Base-by-base conservation (phyloP, 2,113 vertebrate genomes). In the Amphiprion ocellaris region DNA sequence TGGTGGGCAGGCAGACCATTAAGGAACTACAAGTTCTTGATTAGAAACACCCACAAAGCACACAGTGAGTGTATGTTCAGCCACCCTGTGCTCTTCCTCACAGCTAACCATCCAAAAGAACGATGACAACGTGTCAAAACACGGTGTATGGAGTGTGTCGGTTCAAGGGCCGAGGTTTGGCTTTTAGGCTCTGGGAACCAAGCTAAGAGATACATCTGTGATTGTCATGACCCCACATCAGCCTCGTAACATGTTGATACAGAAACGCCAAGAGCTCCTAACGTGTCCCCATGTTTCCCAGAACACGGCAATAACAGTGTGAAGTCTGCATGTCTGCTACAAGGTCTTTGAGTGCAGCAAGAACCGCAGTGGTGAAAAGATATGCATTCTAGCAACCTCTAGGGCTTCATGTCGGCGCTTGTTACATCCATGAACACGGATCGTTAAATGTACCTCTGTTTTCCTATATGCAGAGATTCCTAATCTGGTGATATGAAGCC, bases 111-210 rank as follows among this genome's bases (percentile, higher is more conserved):
- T 70, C 47, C 11, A 17, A 62, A 68, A 74, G 37, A 33, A 41
- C 9, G 66, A 75, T 60, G 87, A 86, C 86, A 86, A 17, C 2
- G 19, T 89, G 89, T 92, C 91, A 82, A 87, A 93, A 92, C 86
- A 93, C 2, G 30, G 62, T 30, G 53, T 61, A n/a, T 39, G 23
- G 46, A 52, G 26, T 67, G 19, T 74, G 81, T 23, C 58, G 83
- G 76, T 83, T 87, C 77, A 81, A 44, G 76, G 71, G 28, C 62
- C 54, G 17, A 65, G 50, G 26, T 50, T 72, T 3, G 2, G 52
- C 55, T 70, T 78, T 75, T 59, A 72, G 60, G 62, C n/a, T 63
- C 28, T 69, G 77, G 69, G 70, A 89, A 87, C 74, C 6, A 70
- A 59, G 66, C 50, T 17, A 23, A 59, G 58, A 33, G 44, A 68